Evolutionary conservation across 2,888 invertebrate genomes (phyloP).

Genomic region (Drosophila pseudotakahashii): DNA sequence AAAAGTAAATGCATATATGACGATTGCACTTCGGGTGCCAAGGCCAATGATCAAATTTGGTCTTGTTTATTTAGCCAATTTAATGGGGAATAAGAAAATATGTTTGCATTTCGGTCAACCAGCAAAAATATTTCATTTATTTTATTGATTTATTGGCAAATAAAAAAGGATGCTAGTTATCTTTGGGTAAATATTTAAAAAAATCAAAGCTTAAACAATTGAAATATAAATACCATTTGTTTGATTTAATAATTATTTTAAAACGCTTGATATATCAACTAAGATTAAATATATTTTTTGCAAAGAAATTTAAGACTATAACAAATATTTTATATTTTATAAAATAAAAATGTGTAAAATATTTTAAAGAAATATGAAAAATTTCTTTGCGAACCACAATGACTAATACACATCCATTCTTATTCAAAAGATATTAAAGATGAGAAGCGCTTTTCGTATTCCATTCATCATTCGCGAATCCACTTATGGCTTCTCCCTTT

Average conservation of each 20-base stretch:
- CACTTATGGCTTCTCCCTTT: slow-evolving; percentile 15
- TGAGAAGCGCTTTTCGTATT: neutral
- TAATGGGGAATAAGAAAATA: neutral
- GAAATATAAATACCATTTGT: neutral
- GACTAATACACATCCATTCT: neutral
- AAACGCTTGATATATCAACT: neutral
- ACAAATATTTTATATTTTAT: no score
- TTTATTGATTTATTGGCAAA: neutral
- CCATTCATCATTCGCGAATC: neutral
- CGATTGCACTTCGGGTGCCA: neutral
- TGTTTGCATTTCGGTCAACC: neutral
- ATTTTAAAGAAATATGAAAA: no score
- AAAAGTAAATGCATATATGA: neutral
- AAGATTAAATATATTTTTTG: no score
- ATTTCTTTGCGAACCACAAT: no score
- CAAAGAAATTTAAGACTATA: no score
- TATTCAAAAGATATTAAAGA: neutral
- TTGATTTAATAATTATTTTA: slow-evolving; percentile 2
- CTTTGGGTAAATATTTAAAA: neutral
- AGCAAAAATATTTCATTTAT: neutral
- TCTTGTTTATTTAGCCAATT: slow-evolving; percentile 4
- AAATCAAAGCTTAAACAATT: neutral
- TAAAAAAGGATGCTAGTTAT: neutral
- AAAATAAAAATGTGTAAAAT: no score
- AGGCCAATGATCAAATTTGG: slow-evolving; percentile 13